phyloP scores from a whole-genome alignment of 30 jellyfish, hydroid and myxozoan genomes.

The Haliclystus octoradiatus region DNA sequence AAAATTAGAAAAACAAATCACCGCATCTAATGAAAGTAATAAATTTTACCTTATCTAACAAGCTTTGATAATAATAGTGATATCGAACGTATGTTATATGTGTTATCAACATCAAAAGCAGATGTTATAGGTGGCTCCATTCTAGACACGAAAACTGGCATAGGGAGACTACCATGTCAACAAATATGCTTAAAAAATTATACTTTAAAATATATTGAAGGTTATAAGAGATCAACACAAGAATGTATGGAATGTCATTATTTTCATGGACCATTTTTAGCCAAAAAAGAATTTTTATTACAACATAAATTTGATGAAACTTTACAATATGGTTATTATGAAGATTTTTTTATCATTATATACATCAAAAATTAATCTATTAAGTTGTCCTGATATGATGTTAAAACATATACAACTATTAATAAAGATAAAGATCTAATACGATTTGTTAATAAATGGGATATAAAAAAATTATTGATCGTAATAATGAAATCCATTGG shows the following conservation, averaged over 20 bases:
- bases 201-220: slow-evolving; percentile 22
- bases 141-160: slow-evolving; percentile 20
- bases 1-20: not conserved
- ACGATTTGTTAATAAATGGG: slow-evolving; percentile 50
- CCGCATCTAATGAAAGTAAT: too few relatives aligned
- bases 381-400: slow-evolving; percentile 89
- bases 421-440: slow-evolving; percentile 2
- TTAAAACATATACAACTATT: slow-evolving; percentile 2
- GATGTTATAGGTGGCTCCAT: slow-evolving; percentile 69
- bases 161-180: slow-evolving; percentile 73
- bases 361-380: not conserved
- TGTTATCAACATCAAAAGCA: slow-evolving; percentile 6
- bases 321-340: slow-evolving; percentile 32
- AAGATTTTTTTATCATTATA: slow-evolving; percentile 76
- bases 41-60: slow-evolving; percentile 37
- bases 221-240: slow-evolving; percentile 40
- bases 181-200: slow-evolving; percentile 43
- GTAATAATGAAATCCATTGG: slow-evolving; percentile 1
- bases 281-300: slow-evolving; percentile 17
- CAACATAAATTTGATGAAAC: slow-evolving; percentile 11
- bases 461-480: slow-evolving; percentile 38
- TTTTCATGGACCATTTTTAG: slow-evolving; percentile 44
- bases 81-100: slow-evolving; percentile 53
- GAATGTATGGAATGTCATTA: slow-evolving; percentile 61
- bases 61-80: slow-evolving; percentile 17